Evolutionary conservation across 53 echinoderm and acorn worm genomes (phyloP), one percentile per base, ranked within the genome.

Genomic region (Actinopyga echinites): DNA sequence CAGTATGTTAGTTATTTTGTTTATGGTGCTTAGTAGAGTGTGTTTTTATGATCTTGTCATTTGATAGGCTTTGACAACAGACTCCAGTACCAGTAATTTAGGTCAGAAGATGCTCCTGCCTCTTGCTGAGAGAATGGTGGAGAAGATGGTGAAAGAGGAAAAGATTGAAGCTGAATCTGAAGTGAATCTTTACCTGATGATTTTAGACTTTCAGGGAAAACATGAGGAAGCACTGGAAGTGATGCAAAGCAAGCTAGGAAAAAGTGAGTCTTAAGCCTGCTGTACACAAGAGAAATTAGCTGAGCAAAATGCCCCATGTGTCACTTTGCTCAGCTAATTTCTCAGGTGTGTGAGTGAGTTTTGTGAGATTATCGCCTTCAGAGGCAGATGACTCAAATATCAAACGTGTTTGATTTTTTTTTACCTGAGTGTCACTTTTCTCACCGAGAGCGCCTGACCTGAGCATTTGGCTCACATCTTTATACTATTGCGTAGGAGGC

Each of bases 81-180:
- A 90, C 4, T 35, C 12, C 28, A 30, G 55, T 77, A 92, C 94
- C 69, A 53, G 75, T 57, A 92, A 82, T 66, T 68, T 97, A 17
- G 87, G 94, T 3, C 79, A 86, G 34, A 85, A 21, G 13, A 97
- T 97, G 97, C 90, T 87, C 66, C 82, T 92, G 21, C 97, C 97
- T 11, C 82, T 97, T 23, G 92, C 94, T 0, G 92, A 94, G 89
- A 92, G 90, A 86, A 97, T 97, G 97, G 92, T 97, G 13, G 97
- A 97, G 61, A 90, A 89, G 68, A 90, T 94, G 94, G 85, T 94
- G 15, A 97, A 97, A 26, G 97, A 97, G 30, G 90, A 85, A 3
- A 85, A 87, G 79, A 86, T 97, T 19, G 97, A 97, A 33, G 94
- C 90, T 0, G 97, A 97, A 42, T 92, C 97, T 25, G 97, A 97